A percentile compares a stretch with the other conserved stretches of the same genome.
Conservation (phyloP, 2,888 invertebrate genomes). For the Pollenia labialis region DNA sequence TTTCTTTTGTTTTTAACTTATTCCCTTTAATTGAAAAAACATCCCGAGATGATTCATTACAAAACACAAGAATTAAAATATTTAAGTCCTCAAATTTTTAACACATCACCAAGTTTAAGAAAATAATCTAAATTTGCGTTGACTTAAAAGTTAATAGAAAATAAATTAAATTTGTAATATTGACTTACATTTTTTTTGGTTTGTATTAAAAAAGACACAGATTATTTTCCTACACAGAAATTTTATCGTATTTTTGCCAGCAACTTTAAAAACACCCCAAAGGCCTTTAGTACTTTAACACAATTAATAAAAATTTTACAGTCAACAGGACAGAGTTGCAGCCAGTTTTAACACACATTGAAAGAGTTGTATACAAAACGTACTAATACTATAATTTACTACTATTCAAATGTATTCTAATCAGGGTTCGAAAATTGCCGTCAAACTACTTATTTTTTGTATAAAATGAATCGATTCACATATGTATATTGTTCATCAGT, state of each 20-base stretch:
- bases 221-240: neutral
- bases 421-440: neutral
- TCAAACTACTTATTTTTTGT: no score
- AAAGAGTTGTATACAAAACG: constrained; percentile 15
- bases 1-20: neutral
- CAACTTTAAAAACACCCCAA: constrained; percentile 60
- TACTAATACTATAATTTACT: neutral
- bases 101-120: constrained; percentile 64
- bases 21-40: neutral
- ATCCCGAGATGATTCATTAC: constrained; percentile 53
- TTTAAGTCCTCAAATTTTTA: constrained; percentile 36
- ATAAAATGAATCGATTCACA: no score
- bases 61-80: constrained; percentile 21
- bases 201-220: constrained; percentile 15
- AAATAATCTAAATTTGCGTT: constrained; percentile 1
- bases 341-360: neutral
- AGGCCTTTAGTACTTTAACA: constrained; percentile 36
- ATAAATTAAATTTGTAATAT: neutral
- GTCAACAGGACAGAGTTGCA: neutral
- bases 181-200: constrained; percentile 62
- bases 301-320: constrained; percentile 49
- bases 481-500: no score
- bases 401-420: neutral
- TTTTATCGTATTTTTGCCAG: neutral
- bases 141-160: neutral